Conservation (phyloP, 2,113 vertebrate genomes). For the Lamprologus ornatipinnis region DNA sequence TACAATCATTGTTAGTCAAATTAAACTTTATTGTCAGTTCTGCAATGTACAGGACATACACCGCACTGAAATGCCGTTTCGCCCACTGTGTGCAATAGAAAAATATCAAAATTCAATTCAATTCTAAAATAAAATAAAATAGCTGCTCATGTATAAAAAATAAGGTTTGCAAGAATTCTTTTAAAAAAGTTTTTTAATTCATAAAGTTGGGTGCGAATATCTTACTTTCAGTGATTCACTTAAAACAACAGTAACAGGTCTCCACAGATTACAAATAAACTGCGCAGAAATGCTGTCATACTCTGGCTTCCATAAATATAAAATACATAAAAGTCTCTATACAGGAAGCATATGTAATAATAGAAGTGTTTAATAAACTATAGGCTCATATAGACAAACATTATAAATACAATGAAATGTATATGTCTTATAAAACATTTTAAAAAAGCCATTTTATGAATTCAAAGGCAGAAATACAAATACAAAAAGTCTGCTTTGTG, state of each 20-base stretch:
- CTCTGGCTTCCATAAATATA: no score
- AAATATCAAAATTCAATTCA: background rate
- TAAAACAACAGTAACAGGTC: background rate
- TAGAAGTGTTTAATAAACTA: background rate
- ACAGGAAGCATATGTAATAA: background rate
- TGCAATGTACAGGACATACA: background rate
- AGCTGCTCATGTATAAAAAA: background rate
- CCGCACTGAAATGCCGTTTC: background rate
- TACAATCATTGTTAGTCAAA: accelerated
- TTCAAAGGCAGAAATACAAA: background rate
- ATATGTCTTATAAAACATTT: background rate
- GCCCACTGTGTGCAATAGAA: background rate
- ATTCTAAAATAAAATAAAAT: background rate
- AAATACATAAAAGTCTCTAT: background rate
- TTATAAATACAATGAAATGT: background rate
- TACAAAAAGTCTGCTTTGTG: background rate
- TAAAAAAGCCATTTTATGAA: background rate
- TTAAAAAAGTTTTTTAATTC: background rate
- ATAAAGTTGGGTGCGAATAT: background rate
- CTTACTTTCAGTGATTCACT: background rate
- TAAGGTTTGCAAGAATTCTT: background rate
- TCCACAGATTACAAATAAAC: background rate
- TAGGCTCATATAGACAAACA: background rate
- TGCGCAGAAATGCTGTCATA: background rate
- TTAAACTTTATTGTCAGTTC: background rate